Percentiles rank a stretch among this genome's conserved stretches.
phyloP scores from a whole-genome alignment of 2,113 vertebrate genomes.

The Furnarius figulus region DNA sequence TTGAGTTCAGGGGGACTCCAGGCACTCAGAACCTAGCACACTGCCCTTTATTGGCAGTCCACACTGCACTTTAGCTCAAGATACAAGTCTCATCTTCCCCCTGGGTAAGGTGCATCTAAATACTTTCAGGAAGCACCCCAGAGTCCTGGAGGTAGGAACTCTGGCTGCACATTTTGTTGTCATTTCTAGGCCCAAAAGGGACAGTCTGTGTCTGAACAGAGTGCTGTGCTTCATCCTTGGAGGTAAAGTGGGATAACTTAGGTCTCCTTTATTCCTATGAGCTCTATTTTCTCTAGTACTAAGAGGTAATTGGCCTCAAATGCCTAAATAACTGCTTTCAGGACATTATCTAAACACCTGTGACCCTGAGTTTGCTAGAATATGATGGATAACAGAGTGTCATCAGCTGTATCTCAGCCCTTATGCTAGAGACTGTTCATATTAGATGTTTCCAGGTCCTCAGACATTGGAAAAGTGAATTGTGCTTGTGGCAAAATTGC shows the following conservation, averaged over 20 bases:
- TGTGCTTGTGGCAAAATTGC: not conserved
- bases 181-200: not conserved
- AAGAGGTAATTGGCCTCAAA: not conserved
- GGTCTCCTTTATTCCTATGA: not conserved
- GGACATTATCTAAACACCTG: not conserved
- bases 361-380: not conserved
- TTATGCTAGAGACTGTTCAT: not conserved
- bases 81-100: not conserved
- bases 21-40: not conserved
- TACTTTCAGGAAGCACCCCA: not conserved
- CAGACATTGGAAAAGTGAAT: not conserved
- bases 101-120: not conserved
- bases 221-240: not conserved
- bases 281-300: not conserved
- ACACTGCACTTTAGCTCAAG: accelerated
- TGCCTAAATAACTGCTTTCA: not conserved
- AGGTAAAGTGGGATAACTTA: not conserved
- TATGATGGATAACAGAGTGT: not conserved
- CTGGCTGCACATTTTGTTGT: not conserved
- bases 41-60: not conserved
- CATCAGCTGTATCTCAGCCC: not conserved
- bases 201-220: not conserved
- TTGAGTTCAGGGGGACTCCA: not conserved
- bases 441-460: not conserved
- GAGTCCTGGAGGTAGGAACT: not conserved